Evolutionary conservation across 1,140 invertebrate genomes (phyloP).

Genomic region (Cotesia glomerata): DNA sequence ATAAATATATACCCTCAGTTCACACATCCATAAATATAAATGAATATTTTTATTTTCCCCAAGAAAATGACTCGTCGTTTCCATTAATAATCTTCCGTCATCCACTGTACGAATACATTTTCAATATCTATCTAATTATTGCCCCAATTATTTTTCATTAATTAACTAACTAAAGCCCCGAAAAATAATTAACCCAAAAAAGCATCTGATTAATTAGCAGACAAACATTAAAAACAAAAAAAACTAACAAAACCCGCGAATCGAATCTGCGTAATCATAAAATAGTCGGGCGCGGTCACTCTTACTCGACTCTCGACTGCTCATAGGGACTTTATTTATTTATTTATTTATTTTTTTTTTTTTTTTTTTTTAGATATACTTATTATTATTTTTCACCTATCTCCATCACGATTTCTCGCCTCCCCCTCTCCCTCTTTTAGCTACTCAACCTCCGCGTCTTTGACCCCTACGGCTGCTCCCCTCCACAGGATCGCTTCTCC

Average conservation of each 20-base stretch:
- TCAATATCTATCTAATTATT: background rate
- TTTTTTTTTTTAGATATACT: no score
- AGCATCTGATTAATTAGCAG: background rate
- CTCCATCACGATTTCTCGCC: slow-evolving; percentile 35
- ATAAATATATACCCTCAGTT: no score
- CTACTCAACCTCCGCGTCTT: background rate
- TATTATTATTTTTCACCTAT: slow-evolving; percentile 17
- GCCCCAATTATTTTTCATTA: slow-evolving; percentile 3
- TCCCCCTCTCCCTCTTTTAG: slow-evolving; percentile 25
- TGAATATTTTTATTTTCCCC: background rate
- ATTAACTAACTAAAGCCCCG: background rate
- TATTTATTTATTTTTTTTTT: no score
- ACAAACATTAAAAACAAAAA: background rate
- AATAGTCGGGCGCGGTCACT: slow-evolving; percentile 34
- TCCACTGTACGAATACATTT: no score
- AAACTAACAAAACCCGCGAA: slow-evolving; percentile 17
- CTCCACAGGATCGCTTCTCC: background rate
- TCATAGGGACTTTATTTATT: background rate
- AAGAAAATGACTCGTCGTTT: slow-evolving; percentile 19
- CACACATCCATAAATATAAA: no score
- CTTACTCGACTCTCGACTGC: slow-evolving; percentile 1
- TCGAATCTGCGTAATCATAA: slow-evolving; percentile 52
- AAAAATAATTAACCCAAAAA: background rate
- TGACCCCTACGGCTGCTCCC: background rate
- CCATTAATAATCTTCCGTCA: background rate